Evolutionary conservation across 2,797 vertebrate genomes (phyloP), one percentile per base, ranked within the genome.

Genomic region (Artibeus lituratus): DNA sequence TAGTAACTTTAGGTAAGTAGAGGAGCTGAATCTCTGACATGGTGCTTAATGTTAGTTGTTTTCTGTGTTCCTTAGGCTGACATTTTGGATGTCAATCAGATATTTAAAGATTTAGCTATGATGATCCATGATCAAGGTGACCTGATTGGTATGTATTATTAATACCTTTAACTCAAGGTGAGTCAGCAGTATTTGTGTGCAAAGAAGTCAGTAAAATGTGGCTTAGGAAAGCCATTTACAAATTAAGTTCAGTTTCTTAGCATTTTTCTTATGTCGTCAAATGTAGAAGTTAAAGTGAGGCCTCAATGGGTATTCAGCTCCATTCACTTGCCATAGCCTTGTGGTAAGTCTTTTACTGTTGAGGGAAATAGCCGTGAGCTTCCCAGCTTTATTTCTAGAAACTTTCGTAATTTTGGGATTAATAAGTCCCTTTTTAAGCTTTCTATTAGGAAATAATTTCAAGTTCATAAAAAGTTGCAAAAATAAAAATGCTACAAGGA

Each of bases 111-210:
- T 98, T 98, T 99, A 97, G 99, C 99, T 51, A 99, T 99, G 97
- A 99, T 99, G 99, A 99, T 99, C 98, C 99, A 99, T 62, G 99
- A 99, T 97, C 99, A 99, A 97, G 99, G 99, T 97, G 99, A 99
- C 93, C 99, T 99, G 99, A 99, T 99, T 92, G 99, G 99, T 99
- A 98, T 98, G 99, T 98, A 82, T 92, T 83, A 96, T 90, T 96
- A 62, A 78, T 92, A 59, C 11, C 22, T 94, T 89, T 94, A 94
- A 78, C 62, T 92, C 15, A 51, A 95, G 82, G 83, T 93, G 96
- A 96, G 70, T 96, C 53, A 49, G 49, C 88, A 90, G 62, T 65
- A 80, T 94, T 94, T 87, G 19, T 84, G 37, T 88, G 32, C 51
- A 89, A 84, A 88, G 55, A 80, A 76, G 72, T 96, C 22, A 93